These are phyloP conservation scores for Blomia tropicalis DNA, from an alignment of 2,888 invertebrate species.

Conservation along the genomic window DNA sequence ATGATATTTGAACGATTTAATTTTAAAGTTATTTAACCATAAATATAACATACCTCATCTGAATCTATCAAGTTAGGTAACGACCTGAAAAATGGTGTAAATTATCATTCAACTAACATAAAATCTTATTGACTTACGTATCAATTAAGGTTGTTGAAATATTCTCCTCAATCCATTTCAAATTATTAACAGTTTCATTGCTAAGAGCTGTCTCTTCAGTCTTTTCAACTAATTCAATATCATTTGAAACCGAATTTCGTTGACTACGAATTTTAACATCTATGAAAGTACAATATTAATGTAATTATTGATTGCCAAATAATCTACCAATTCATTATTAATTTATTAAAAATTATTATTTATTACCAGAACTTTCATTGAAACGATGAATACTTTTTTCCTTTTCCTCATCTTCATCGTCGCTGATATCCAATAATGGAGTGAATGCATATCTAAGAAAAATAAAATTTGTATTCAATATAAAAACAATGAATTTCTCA, in stretches of 20 bases:
- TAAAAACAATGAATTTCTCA: neutral
- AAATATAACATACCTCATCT: constrained; percentile 43
- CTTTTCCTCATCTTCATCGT: constrained; percentile 47
- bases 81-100: constrained; percentile 35
- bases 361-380: neutral
- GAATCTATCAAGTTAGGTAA: constrained; percentile 51
- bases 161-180: constrained; percentile 86
- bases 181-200: constrained; percentile 49
- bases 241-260: neutral
- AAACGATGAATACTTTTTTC: constrained; percentile 2
- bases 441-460: constrained; percentile 58
- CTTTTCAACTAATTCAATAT: neutral
- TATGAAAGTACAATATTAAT: constrained; percentile 22
- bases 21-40: too few relatives aligned
- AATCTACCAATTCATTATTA: constrained; percentile 7
- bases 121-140: constrained; percentile 39
- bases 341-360: constrained; percentile 6
- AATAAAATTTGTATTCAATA: neutral
- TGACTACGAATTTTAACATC: constrained; percentile 16
- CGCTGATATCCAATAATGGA: constrained; percentile 67
- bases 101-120: neutral
- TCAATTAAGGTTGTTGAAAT: constrained; percentile 52
- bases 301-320: too few relatives aligned
- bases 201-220: constrained; percentile 18
- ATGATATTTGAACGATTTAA: too few relatives aligned